Conservation (phyloP, 2,888 invertebrate species). For the Melinopterus prodromus region DNA sequence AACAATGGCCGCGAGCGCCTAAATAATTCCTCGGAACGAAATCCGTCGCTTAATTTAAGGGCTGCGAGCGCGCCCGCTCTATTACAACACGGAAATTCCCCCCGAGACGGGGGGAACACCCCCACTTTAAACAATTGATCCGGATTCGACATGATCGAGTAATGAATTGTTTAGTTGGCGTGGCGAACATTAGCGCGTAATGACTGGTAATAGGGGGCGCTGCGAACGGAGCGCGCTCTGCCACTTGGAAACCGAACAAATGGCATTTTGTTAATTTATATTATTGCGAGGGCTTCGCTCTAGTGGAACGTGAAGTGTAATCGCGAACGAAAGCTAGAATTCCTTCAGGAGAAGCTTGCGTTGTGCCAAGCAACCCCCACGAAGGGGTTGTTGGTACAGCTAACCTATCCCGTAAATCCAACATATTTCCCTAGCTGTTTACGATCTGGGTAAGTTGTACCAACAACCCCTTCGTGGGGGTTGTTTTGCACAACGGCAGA, state of each 20-base stretch:
- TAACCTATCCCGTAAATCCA: too few relatives aligned
- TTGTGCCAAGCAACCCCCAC: background rate
- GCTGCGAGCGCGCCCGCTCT: background rate
- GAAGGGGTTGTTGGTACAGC: background rate
- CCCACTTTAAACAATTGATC: background rate
- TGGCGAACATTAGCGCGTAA: background rate
- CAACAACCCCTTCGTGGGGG: too few relatives aligned
- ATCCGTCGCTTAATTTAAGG: background rate
- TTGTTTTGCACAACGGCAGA: too few relatives aligned
- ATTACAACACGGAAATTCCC: background rate
- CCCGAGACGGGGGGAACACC: background rate
- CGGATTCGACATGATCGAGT: slow-evolving; percentile 4
- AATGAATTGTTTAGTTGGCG: slow-evolving; percentile 4
- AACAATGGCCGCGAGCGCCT: background rate
- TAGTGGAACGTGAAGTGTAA: too few relatives aligned
- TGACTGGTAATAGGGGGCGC: background rate
- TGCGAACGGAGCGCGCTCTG: background rate
- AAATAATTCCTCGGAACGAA: background rate
- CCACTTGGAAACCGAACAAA: background rate
- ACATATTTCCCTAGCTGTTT: too few relatives aligned
- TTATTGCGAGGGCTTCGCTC: background rate
- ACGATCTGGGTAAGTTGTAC: too few relatives aligned
- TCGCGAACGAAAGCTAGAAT: too few relatives aligned
- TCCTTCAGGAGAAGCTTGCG: background rate
- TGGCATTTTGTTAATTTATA: background rate